Evolutionary conservation across 1,140 invertebrate species (phyloP).

Genomic region (Caligus rogercresseyi): DNA sequence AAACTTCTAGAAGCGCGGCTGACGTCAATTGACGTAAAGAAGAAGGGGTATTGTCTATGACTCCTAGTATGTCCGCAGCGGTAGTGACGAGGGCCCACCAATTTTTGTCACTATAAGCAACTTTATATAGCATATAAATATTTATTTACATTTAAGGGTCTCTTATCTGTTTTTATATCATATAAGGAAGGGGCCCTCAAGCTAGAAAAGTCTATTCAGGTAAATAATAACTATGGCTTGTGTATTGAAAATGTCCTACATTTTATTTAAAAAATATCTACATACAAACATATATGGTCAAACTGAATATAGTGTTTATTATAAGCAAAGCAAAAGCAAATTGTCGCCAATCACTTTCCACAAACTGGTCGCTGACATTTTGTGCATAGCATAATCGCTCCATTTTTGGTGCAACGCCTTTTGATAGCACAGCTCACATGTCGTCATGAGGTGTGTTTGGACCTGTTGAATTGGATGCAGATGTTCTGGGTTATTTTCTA

Average conservation of each 20-base stretch:
- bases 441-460: not conserved
- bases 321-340: not conserved
- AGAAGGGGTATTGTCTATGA: no score
- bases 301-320: not conserved
- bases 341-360: no score
- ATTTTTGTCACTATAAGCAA: no score
- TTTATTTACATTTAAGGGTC: no score
- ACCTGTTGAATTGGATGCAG: not conserved
- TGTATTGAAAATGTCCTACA: not conserved
- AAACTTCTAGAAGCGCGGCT: not conserved
- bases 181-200: no score
- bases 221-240: not conserved
- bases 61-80: no score
- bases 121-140: no score
- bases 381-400: not conserved
- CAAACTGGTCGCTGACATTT: not conserved
- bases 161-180: no score
- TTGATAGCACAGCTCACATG: not conserved
- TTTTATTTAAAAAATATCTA: constrained; percentile 1
- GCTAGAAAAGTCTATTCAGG: no score
- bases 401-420: not conserved
- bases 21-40: not conserved
- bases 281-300: no score
- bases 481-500: not conserved
- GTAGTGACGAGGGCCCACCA: no score